These are phyloP conservation scores for Electrophaes corylata DNA, from an alignment of 2,888 invertebrate species.

Conservation along the genomic window DNA sequence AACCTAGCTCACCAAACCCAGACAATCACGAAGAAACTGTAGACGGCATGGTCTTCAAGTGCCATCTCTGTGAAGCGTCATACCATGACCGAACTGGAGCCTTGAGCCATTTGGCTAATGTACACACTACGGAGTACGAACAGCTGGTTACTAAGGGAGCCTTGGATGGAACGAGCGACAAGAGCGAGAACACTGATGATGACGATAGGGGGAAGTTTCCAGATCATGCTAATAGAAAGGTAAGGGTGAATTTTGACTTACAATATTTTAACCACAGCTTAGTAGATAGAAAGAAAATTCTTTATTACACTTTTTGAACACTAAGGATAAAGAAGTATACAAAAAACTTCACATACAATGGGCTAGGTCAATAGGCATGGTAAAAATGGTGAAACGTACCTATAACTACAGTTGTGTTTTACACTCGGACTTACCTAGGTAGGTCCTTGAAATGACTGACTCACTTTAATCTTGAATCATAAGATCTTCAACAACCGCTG, in stretches of 20 bases:
- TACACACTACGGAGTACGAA: slow-evolving; percentile 91
- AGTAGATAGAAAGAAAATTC: too few relatives aligned
- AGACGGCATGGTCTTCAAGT: slow-evolving; percentile 92
- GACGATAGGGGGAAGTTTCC: slow-evolving; percentile 92
- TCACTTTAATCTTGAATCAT: slow-evolving; percentile 17
- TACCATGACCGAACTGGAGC: slow-evolving; percentile 92
- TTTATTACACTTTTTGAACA: too few relatives aligned
- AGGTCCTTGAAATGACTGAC: slow-evolving; percentile 11
- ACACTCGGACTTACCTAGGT: too few relatives aligned
- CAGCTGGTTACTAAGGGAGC: slow-evolving; percentile 93
- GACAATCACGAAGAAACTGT: slow-evolving; percentile 59
- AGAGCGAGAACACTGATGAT: slow-evolving; percentile 87
- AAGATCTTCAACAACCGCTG: slow-evolving; percentile 21
- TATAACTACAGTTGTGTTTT: too few relatives aligned
- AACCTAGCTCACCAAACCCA: slow-evolving; percentile 69
- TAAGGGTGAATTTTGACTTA: slow-evolving; percentile 57
- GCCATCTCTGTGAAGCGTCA: slow-evolving; percentile 95
- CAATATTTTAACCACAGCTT: not conserved
- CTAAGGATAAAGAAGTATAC: too few relatives aligned
- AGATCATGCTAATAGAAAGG: slow-evolving; percentile 94
- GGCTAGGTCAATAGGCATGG: too few relatives aligned
- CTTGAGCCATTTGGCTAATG: slow-evolving; percentile 90
- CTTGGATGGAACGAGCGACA: slow-evolving; percentile 81
- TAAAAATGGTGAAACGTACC: too few relatives aligned
- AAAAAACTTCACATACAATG: too few relatives aligned